Percentiles rank a stretch among this genome's conserved stretches.
phyloP scores from a whole-genome alignment of 2,888 invertebrate species.

The Ectemnius continuus region DNA sequence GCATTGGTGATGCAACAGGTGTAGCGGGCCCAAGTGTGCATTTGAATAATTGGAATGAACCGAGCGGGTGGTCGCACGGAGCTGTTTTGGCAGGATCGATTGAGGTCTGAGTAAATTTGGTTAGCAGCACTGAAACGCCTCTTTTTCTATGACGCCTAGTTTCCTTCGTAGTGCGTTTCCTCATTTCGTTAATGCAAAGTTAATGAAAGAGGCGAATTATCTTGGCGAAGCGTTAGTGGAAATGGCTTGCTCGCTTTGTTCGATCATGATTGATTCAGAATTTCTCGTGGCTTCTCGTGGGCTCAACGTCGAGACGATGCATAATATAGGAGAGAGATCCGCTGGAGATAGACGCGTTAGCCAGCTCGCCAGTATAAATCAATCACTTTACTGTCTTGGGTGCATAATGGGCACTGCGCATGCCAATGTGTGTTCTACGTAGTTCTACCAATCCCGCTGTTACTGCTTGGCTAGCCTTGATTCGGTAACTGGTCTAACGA shows the following conservation, averaged over 20 bases:
- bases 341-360: slow-evolving; percentile 8
- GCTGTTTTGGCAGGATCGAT: slow-evolving; percentile 43
- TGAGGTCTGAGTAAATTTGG: slow-evolving; percentile 8
- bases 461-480: too few relatives aligned
- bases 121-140: not conserved
- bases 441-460: too few relatives aligned
- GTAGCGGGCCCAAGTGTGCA: slow-evolving; percentile 57
- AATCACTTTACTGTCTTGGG: slow-evolving; percentile 7
- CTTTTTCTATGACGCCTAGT: too few relatives aligned
- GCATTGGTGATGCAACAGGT: slow-evolving; percentile 67
- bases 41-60: slow-evolving; percentile 73
- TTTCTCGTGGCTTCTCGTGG: too few relatives aligned
- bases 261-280: too few relatives aligned
- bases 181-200: too few relatives aligned
- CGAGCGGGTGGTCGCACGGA: slow-evolving; percentile 49
- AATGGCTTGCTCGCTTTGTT: too few relatives aligned
- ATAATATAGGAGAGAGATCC: not conserved
- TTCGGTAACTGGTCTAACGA: too few relatives aligned
- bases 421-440: too few relatives aligned
- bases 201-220: too few relatives aligned
- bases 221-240: too few relatives aligned
- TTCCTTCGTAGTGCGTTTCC: too few relatives aligned
- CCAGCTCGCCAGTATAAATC: not conserved
- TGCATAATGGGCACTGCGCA: not conserved
- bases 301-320: not conserved